Conservation (phyloP, 1,140 invertebrate genomes). For the Atta texana region DNA sequence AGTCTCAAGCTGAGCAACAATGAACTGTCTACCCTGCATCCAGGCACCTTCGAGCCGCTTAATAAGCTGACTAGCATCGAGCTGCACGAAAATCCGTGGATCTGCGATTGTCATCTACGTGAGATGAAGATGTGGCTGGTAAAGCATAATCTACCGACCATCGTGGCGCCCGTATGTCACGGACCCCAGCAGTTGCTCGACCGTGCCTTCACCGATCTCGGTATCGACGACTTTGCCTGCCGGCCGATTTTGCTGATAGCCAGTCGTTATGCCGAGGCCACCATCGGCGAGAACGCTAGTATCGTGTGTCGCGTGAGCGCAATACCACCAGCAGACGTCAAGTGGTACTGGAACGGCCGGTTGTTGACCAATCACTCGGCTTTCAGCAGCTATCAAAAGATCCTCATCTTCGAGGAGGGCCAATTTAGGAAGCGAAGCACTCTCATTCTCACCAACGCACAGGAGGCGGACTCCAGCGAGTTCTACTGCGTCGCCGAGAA, state of each 20-base stretch:
- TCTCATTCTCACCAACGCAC: conserved; percentile 94
- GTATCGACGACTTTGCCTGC: conserved; percentile 95
- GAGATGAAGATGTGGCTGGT: conserved; percentile 94
- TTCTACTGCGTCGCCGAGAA: conserved; percentile 97
- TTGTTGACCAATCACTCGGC: conserved; percentile 92
- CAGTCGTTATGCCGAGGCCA: conserved; percentile 91
- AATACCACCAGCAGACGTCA: conserved; percentile 92
- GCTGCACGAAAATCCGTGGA: conserved; percentile 96
- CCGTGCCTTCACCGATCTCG: conserved; percentile 91
- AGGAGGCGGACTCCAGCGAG: conserved; percentile 94
- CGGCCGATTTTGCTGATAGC: conserved; percentile 93
- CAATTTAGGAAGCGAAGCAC: conserved; percentile 90
- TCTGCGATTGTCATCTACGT: conserved; percentile 94
- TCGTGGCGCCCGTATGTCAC: conserved; percentile 91
- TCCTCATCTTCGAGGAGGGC: conserved; percentile 93
- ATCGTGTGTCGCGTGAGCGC: conserved; percentile 93
- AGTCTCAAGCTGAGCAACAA: conserved; percentile 94
- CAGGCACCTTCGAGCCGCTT: conserved; percentile 91
- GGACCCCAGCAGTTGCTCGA: conserved; percentile 90
- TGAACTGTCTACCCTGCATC: conserved; percentile 90
- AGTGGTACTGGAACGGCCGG: conserved; percentile 95
- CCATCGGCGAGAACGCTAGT: conserved; percentile 94
- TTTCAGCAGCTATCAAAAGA: conserved; percentile 93
- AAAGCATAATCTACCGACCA: conserved; percentile 93
- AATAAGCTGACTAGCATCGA: conserved; percentile 93